Evolutionary conservation across 1,140 invertebrate genomes (phyloP), one percentile per base, ranked within the genome.

Genomic region (Neodiprion pinetum): DNA sequence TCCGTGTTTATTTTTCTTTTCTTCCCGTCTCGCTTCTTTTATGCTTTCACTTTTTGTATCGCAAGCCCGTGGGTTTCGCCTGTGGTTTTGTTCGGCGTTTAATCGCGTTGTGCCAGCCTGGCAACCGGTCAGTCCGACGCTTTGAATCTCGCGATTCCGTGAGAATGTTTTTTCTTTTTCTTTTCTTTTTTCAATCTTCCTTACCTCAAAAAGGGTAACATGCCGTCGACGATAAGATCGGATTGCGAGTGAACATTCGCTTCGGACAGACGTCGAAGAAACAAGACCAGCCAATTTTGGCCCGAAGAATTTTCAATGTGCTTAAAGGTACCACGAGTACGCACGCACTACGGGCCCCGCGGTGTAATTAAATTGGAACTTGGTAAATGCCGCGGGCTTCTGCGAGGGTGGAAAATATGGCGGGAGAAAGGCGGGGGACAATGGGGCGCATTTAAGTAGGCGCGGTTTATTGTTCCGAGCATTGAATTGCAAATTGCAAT

Each of bases 401-500:
- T 40, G 5, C 28, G 28, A 5, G 28, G 28, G 28, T 40, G 28
- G 3, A 61, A 61, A 61, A 17, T 12, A 61, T 9, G 3, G 53
- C 9, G 11, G 53, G 11, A 61, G 53, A 12, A 14, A 61, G 53
- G 53, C 11, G 53, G 11, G n/a, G 53, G 53, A 61, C 11, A 61
- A 61, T 61, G n/a, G 11, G n/a, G 11, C n/a, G 53, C 53, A 17
- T 5, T 14, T 61, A 61, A 61, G 53, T 61, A 61, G 53, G 53
- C 53, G 53, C 53, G 53, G 53, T 61, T 61, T 17, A 61, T 61
- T 14, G 53, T 14, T 12, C 53, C n/a, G 53, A 8, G 11, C 53
- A 61, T 61, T 61, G 53, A 61, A 61, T 61, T 61, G 53, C 53
- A 61, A 61, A 61, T 61, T 14, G 53, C 53, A 61, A 61, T 61